Evolutionary conservation across 2,797 vertebrate genomes (phyloP).

Genomic region (Monodelphis domestica): DNA sequence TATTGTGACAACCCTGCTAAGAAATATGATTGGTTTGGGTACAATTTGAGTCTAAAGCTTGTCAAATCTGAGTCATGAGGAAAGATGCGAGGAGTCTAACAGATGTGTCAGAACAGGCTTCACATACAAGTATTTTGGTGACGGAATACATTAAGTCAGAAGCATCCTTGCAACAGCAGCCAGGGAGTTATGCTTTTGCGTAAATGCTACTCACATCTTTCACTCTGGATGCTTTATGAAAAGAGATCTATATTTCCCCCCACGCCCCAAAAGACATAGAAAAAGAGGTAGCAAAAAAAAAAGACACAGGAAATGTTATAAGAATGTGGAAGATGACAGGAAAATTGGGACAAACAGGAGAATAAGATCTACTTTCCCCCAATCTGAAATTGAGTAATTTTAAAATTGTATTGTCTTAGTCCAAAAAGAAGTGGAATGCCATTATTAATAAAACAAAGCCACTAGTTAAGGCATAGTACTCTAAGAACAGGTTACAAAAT

Average conservation of each 20-base stretch:
- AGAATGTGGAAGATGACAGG: background rate
- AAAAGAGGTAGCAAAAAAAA: background rate
- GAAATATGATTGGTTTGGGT: background rate
- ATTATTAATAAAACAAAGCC: background rate
- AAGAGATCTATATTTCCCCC: background rate
- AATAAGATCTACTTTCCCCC: background rate
- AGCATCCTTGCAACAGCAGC: background rate
- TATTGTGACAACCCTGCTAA: background rate
- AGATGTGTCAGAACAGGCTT: background rate
- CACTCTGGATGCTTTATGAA: background rate
- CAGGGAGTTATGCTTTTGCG: background rate
- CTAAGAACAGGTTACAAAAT: background rate
- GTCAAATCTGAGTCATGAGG: slow-evolving; percentile 17
- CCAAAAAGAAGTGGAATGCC: background rate
- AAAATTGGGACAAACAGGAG: background rate
- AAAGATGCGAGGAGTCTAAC: background rate
- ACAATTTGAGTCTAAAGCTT: background rate
- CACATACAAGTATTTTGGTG: background rate
- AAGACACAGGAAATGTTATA: background rate
- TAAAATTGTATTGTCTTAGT: background rate
- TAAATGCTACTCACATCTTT: background rate
- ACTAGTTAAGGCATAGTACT: background rate
- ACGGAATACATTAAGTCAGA: background rate
- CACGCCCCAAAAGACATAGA: too few species aligned
- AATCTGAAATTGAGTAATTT: background rate